Conservation (phyloP, 1,140 invertebrate genomes). For the Heliconius nattereri region DNA sequence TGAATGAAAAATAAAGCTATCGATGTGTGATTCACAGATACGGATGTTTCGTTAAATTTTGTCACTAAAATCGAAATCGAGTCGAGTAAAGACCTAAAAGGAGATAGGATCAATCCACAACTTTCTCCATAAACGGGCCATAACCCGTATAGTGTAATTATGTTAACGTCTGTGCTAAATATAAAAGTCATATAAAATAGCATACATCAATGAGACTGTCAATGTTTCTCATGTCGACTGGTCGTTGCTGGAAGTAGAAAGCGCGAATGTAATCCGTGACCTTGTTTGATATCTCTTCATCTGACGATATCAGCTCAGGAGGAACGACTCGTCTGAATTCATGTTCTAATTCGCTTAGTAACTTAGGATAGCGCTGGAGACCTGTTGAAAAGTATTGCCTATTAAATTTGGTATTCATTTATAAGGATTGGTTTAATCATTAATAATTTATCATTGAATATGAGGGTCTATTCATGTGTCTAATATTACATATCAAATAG, state of each 20-base stretch:
- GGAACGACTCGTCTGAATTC: constrained; percentile 82
- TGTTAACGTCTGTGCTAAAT: too few relatives aligned
- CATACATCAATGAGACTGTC: constrained; percentile 80
- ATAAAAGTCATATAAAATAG: constrained; percentile 10
- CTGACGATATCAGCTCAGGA: constrained; percentile 70
- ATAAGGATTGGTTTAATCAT: too few relatives aligned
- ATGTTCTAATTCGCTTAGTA: constrained; percentile 79
- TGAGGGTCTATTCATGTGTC: too few relatives aligned
- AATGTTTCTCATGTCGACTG: constrained; percentile 79
- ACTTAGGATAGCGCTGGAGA: constrained; percentile 80
- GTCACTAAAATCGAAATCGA: not conserved
- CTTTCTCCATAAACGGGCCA: not conserved
- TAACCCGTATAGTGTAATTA: too few relatives aligned
- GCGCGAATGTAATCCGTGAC: constrained; percentile 79
- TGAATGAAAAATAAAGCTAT: too few relatives aligned
- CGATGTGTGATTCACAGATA: not conserved
- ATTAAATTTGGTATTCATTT: not conserved
- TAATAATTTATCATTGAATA: too few relatives aligned
- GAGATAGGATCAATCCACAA: not conserved
- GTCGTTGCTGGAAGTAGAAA: constrained; percentile 81
- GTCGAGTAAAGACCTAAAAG: not conserved
- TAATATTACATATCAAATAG: too few relatives aligned
- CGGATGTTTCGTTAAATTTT: not conserved
- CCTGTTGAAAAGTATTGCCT: constrained; percentile 54
- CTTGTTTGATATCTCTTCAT: constrained; percentile 54